Percentiles rank a stretch among this genome's conserved stretches.
Evolutionary conservation across 2,113 vertebrate species (phyloP).

Genomic region (Fregata magnificens): DNA sequence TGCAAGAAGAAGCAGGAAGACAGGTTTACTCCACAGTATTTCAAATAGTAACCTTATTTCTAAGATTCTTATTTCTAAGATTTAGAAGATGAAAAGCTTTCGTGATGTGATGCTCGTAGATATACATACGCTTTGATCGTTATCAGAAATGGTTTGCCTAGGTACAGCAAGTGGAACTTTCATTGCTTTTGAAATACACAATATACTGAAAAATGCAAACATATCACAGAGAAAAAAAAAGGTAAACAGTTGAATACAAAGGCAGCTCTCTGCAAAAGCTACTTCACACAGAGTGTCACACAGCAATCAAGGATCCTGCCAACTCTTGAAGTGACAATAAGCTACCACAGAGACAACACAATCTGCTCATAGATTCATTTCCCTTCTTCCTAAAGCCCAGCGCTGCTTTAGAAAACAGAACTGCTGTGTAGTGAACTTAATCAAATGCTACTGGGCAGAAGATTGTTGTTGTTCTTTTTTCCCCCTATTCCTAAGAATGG

Average conservation of each 20-base stretch:
- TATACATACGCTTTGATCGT: background rate
- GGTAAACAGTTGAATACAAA: background rate
- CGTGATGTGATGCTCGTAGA: background rate
- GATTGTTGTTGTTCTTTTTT: background rate
- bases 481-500: background rate
- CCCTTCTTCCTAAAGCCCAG: background rate
- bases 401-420: constrained; percentile 43
- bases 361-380: constrained; percentile 47
- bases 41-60: background rate
- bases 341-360: constrained; percentile 53
- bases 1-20: background rate
- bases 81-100: background rate
- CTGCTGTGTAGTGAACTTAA: constrained; percentile 4
- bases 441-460: background rate
- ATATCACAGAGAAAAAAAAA: background rate
- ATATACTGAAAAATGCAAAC: background rate
- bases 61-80: background rate
- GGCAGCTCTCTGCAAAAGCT: constrained; percentile 23
- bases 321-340: constrained; percentile 47
- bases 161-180: background rate
- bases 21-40: background rate
- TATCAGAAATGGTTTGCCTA: background rate
- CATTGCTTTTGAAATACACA: background rate
- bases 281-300: constrained; percentile 7
- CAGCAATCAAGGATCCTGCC: constrained; percentile 44